Conservation (phyloP, 1,140 invertebrate genomes). For the Augochlora pura region DNA sequence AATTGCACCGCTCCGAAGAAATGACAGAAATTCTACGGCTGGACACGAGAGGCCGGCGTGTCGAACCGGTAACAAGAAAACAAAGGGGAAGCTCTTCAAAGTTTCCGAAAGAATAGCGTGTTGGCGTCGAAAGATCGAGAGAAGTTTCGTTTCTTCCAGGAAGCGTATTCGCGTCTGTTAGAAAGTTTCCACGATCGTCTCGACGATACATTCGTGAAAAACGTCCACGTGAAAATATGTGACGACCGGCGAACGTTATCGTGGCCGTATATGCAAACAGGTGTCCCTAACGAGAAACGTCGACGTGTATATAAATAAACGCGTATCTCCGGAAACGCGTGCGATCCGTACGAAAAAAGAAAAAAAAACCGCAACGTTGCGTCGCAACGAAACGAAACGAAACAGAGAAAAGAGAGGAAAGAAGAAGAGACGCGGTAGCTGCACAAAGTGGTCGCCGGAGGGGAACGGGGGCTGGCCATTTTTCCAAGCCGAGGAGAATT, state of each 20-base stretch:
- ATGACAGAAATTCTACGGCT: too few relatives aligned
- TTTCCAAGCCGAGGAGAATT: slow-evolving; percentile 32
- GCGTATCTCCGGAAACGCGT: background rate
- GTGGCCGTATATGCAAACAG: slow-evolving; percentile 14
- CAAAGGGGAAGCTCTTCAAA: too few relatives aligned
- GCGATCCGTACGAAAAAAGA: background rate
- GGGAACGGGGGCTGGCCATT: background rate
- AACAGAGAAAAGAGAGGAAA: background rate
- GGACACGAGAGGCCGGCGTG: too few relatives aligned
- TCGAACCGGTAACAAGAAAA: too few relatives aligned
- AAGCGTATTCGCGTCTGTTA: background rate
- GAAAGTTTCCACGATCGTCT: background rate
- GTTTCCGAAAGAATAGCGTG: too few relatives aligned
- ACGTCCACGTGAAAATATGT: background rate
- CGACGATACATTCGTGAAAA: background rate
- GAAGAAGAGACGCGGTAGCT: slow-evolving; percentile 6
- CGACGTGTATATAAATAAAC: too few relatives aligned
- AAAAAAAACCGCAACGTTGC: too few relatives aligned
- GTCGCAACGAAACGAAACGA: too few relatives aligned
- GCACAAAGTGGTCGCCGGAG: slow-evolving; percentile 8
- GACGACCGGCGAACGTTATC: background rate
- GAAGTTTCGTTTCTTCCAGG: background rate
- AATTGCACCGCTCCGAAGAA: too few relatives aligned
- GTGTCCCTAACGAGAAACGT: slow-evolving; percentile 26
- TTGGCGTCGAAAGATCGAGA: too few relatives aligned